Base-by-base conservation (phyloP, 2,113 vertebrate species). In the Carettochelys insculpta region DNA sequence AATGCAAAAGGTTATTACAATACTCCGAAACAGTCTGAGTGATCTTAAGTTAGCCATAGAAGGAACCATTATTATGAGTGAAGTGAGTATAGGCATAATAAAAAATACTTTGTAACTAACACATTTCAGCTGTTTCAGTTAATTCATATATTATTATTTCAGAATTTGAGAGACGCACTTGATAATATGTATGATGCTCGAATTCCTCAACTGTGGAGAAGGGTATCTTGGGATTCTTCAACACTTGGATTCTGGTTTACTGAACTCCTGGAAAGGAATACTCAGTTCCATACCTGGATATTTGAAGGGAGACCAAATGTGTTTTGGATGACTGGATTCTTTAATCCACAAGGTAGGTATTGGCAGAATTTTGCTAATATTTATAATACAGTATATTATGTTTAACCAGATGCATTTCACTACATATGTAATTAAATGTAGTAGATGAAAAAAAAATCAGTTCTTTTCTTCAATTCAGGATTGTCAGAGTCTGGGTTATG, bases 201-300 rank as follows among this genome's bases (percentile, higher is more conserved):
- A 45, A 97, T 98, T 87, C 98, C 98, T 92, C 95, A 97, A 88
- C 13, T 97, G 47, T 98, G 98, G 98, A 98, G 94, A 88, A 97
- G 97, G 91, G 94, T 98, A 52, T 98, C 98, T 86, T 98, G 98
- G 98, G 98, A 98, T 52, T 98, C 98, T 54, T 97, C 98, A 80
- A 98, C 98, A 1, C 96, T 98, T 88, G 98, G 98, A 78, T 98
- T 98, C 92, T 98, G 98, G 98, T 98, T 98, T 93, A 98, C 98
- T 34, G 98, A 98, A 61, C 96, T 98, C 87, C 56, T 98, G 80
- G 98, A 98, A 29, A 98, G 98, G 95, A 98, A 98, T 75, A 34
- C 71, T 48, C 98, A 98, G 8, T 97, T 98, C 85, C 94, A 96
- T n/a, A 29, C 76, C 11, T 98, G 98, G 98, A 97, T 98, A 96